phyloP scores from a whole-genome alignment of 2,888 invertebrate genomes.

The Pycnomerus fuliginosus region DNA sequence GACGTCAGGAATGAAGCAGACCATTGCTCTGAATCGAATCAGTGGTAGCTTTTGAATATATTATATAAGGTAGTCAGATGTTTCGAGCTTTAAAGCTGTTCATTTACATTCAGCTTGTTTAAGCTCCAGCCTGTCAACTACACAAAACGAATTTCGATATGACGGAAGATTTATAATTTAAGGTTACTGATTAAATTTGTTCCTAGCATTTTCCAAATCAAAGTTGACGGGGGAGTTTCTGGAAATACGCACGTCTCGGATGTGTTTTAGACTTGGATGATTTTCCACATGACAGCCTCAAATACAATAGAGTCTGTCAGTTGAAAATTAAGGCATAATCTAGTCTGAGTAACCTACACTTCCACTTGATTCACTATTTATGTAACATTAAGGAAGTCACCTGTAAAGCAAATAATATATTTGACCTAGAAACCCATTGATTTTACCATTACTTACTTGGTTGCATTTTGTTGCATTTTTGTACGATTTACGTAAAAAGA shows the following conservation, averaged over 20 bases:
- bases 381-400: no score
- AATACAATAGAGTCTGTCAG: slow-evolving; percentile 16
- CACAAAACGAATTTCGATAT: slow-evolving; percentile 28
- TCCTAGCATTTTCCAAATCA: slow-evolving; percentile 10
- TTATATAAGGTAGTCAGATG: slow-evolving; percentile 5
- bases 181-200: slow-evolving; percentile 23
- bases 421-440: no score
- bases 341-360: no score
- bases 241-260: no score
- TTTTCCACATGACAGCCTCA: slow-evolving; percentile 16
- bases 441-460: no score
- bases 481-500: no score
- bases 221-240: no score
- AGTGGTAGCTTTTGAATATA: slow-evolving; percentile 13
- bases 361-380: no score
- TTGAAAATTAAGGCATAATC: no score
- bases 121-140: slow-evolving; percentile 24
- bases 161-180: slow-evolving; percentile 22
- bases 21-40: slow-evolving; percentile 4
- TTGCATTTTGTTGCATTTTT: no score
- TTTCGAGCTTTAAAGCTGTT: slow-evolving; percentile 25
- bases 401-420: no score
- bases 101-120: slow-evolving; percentile 28
- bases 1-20: slow-evolving; percentile 4
- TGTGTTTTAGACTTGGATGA: no score